Percentiles rank a stretch among this genome's conserved stretches.
phyloP scores from a whole-genome alignment of 2,797 vertebrate species.

The Alfaro cultratus region DNA sequence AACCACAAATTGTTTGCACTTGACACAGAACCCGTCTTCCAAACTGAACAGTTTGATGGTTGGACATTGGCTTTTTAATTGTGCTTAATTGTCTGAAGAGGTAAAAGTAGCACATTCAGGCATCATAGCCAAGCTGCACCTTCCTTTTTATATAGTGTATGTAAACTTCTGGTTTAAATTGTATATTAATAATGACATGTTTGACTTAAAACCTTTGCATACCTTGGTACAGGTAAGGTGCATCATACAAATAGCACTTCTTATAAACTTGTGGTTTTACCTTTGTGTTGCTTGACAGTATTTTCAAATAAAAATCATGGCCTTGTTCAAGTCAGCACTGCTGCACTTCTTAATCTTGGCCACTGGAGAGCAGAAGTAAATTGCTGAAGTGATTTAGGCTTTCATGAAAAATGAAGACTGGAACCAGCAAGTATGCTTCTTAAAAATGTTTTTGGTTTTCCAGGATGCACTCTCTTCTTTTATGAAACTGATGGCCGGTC shows the following conservation, averaged over 20 bases:
- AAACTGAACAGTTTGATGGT: not conserved
- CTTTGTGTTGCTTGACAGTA: constrained; percentile 17
- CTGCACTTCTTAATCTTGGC: constrained; percentile 76
- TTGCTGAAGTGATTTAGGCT: constrained; percentile 48
- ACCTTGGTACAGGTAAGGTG: not conserved
- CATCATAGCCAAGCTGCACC: not conserved
- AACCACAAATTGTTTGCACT: not conserved
- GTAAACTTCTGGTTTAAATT: not conserved
- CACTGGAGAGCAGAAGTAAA: constrained; percentile 82
- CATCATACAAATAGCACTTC: not conserved
- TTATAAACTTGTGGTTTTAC: not conserved
- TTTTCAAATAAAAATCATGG: constrained; percentile 24
- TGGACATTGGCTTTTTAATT: not conserved
- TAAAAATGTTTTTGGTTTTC: constrained; percentile 15
- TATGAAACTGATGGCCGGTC: constrained; percentile 94
- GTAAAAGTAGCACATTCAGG: not conserved
- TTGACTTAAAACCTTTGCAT: not conserved
- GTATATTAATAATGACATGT: not conserved
- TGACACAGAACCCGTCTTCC: not conserved
- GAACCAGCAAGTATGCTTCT: not conserved
- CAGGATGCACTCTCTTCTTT: constrained; percentile 96
- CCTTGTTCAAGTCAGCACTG: constrained; percentile 17
- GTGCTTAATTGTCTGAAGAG: not conserved
- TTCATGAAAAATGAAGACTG: not conserved
- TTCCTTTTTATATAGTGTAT: not conserved